phyloP scores from a whole-genome alignment of 2,797 vertebrate species.

The Falco rusticolus region DNA sequence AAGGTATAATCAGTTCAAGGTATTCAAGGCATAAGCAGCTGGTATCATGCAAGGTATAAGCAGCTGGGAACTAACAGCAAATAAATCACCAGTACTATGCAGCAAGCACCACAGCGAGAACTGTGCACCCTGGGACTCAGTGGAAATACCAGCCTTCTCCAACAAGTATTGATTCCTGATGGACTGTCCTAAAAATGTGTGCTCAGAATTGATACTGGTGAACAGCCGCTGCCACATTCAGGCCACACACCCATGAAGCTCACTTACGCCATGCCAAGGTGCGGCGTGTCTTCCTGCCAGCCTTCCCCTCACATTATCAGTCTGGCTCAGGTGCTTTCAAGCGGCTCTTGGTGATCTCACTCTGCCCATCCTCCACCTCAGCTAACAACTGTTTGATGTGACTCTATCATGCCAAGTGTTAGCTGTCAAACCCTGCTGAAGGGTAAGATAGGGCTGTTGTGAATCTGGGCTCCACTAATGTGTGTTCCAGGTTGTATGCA shows the following conservation, averaged over 20 bases:
- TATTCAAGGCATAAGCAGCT: too few relatives aligned
- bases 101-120: background rate
- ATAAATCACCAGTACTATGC: background rate
- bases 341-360: background rate
- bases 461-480: background rate
- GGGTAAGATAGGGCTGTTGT: background rate
- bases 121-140: background rate
- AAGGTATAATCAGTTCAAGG: background rate
- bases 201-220: background rate
- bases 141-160: background rate
- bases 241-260: background rate
- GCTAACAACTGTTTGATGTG: background rate
- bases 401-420: accelerated
- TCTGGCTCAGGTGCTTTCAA: background rate
- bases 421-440: background rate
- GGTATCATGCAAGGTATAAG: background rate
- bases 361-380: background rate
- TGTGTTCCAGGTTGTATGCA: background rate
- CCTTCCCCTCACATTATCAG: background rate
- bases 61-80: background rate
- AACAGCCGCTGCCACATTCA: background rate
- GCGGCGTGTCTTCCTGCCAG: background rate
- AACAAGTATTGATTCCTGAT: background rate
- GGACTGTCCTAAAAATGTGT: background rate
- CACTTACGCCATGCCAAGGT: background rate